These are phyloP conservation scores for Drosophila tristis DNA, from an alignment of 1,140 invertebrate species.

Conservation along the genomic window DNA sequence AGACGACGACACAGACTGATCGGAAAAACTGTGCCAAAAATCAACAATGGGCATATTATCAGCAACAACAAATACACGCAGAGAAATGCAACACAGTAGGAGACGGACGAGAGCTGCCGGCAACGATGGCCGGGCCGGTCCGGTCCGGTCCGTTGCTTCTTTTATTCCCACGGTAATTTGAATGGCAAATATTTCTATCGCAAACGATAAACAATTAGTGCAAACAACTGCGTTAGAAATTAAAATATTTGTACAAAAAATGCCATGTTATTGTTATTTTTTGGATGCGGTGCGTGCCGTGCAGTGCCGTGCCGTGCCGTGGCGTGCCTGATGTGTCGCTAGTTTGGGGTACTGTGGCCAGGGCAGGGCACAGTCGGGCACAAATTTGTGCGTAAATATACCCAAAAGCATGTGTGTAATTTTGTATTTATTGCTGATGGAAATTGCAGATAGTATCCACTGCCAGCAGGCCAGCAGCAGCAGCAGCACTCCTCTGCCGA, in stretches of 20 bases:
- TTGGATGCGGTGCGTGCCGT: not conserved
- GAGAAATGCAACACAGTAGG: conserved; percentile 10
- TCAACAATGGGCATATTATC: conserved; percentile 27
- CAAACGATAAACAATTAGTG: conserved; percentile 79
- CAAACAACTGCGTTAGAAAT: conserved; percentile 56
- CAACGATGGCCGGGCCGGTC: conserved; percentile 16
- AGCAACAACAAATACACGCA: conserved; percentile 5
- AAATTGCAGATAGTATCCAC: conserved; percentile 42
- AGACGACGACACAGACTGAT: not conserved
- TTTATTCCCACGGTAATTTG: conserved; percentile 76
- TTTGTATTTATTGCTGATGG: conserved; percentile 76
- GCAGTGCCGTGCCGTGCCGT: too few relatives aligned
- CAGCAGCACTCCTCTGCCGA: not conserved
- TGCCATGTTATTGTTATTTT: conserved; percentile 40
- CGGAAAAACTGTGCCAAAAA: conserved; percentile 26
- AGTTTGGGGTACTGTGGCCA: too few relatives aligned
- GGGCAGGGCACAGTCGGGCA: conserved; percentile 3
- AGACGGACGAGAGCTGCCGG: not conserved
- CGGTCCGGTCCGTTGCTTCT: conserved; percentile 19
- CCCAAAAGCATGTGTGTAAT: conserved; percentile 73
- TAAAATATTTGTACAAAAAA: conserved; percentile 49
- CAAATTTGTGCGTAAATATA: conserved; percentile 73
- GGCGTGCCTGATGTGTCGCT: too few relatives aligned
- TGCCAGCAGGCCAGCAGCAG: not conserved
- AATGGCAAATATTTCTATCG: conserved; percentile 76